phyloP scores from a whole-genome alignment of 2,888 invertebrate genomes.

The Matsumyia berberina region DNA sequence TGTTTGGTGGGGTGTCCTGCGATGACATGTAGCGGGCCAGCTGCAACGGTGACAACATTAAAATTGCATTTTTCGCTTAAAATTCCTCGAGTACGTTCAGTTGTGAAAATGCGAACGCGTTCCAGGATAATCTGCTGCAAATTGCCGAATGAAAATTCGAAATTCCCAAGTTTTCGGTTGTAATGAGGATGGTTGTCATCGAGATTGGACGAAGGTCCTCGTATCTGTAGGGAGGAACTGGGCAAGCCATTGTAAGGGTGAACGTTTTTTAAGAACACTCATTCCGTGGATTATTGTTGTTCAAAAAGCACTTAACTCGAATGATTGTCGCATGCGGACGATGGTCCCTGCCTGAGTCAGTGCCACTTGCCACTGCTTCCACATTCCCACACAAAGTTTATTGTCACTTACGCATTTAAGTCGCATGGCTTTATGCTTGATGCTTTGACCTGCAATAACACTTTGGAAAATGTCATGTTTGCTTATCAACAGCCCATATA shows the following conservation, averaged over 20 bases:
- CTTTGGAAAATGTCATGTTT: too few relatives aligned
- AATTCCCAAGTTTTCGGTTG: constrained; percentile 2
- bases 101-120: constrained; percentile 58
- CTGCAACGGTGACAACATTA: constrained; percentile 61
- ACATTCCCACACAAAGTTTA: too few relatives aligned
- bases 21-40: constrained; percentile 18
- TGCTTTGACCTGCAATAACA: too few relatives aligned
- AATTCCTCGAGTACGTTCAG: constrained; percentile 51
- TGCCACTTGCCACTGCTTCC: too few relatives aligned
- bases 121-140: constrained; percentile 46
- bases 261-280: constrained; percentile 18
- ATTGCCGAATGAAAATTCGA: constrained; percentile 42
- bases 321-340: not conserved
- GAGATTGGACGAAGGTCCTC: not conserved
- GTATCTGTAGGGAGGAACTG: not conserved
- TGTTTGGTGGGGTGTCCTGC: not conserved
- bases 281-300: not conserved
- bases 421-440: too few relatives aligned
- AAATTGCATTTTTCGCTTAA: constrained; percentile 68
- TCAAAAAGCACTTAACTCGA: not conserved
- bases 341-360: too few relatives aligned
- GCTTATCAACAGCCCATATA: too few relatives aligned
- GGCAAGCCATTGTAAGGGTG: not conserved
- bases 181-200: constrained; percentile 30
- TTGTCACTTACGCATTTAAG: too few relatives aligned